Conservation (phyloP, 2,113 vertebrate genomes). For the Nesoenas mayeri region DNA sequence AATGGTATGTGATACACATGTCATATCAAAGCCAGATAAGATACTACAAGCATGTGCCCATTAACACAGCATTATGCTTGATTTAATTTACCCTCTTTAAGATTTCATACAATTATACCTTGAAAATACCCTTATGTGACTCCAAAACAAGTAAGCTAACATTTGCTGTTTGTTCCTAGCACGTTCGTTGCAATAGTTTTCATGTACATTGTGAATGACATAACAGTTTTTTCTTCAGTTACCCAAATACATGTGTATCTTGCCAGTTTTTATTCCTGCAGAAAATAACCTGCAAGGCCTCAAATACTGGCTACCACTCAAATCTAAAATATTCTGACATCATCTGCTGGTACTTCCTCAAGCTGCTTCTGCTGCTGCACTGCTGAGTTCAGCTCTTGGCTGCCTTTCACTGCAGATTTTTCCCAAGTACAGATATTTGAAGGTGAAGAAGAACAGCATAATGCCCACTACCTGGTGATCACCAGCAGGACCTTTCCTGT, state of each 20-base stretch:
- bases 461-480: neutral
- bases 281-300: neutral
- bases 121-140: neutral
- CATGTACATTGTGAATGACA: accelerated
- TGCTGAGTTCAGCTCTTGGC: constrained; percentile 53
- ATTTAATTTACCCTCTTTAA: neutral
- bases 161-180: neutral
- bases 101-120: neutral
- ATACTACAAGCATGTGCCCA: neutral
- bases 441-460: neutral
- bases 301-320: neutral
- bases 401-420: constrained; percentile 14
- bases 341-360: constrained; percentile 32
- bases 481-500: neutral
- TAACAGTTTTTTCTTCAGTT: neutral
- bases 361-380: constrained; percentile 24
- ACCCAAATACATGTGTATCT: neutral
- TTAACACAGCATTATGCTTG: neutral
- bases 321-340: constrained; percentile 60
- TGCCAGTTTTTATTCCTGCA: neutral
- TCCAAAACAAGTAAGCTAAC: neutral
- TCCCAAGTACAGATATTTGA: neutral
- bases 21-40: neutral
- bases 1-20: neutral
- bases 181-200: neutral